Evolutionary conservation across 1,140 invertebrate species (phyloP).

Genomic region (Drosophila santomea): DNA sequence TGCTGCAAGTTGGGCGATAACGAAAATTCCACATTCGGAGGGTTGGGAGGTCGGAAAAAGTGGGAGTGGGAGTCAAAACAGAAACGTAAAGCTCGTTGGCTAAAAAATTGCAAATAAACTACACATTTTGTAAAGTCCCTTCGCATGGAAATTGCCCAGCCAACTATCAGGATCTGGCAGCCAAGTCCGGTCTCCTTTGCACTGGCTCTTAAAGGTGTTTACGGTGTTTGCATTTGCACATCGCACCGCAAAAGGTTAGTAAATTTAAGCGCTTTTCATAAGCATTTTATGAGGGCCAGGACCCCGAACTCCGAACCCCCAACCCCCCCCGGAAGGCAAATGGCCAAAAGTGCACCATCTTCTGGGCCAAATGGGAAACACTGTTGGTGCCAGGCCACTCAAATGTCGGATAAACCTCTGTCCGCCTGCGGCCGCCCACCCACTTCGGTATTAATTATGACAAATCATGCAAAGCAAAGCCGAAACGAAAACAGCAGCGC

Average conservation of each 20-base stretch:
- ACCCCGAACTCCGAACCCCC: slow-evolving; percentile 15
- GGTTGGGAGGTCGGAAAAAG: background rate
- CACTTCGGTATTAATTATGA: slow-evolving; percentile 70
- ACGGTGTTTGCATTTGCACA: slow-evolving; percentile 65
- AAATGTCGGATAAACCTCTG: slow-evolving; percentile 50
- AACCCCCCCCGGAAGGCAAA: slow-evolving; percentile 29
- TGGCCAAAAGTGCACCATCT: slow-evolving; percentile 65
- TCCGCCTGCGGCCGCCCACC: slow-evolving; percentile 1
- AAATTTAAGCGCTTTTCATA: slow-evolving; percentile 81
- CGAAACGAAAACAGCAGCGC: slow-evolving; percentile 37
- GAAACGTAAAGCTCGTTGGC: slow-evolving; percentile 77
- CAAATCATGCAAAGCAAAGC: slow-evolving; percentile 63
- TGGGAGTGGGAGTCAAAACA: slow-evolving; percentile 49
- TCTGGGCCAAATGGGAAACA: background rate
- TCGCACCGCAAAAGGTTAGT: slow-evolving; percentile 56
- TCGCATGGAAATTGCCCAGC: slow-evolving; percentile 67
- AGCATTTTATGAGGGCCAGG: slow-evolving; percentile 67
- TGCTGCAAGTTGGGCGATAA: slow-evolving; percentile 76
- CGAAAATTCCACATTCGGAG: slow-evolving; percentile 72
- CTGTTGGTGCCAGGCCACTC: slow-evolving; percentile 32
- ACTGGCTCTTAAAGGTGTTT: slow-evolving; percentile 74
- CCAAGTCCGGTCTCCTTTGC: slow-evolving; percentile 48
- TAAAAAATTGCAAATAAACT: slow-evolving; percentile 82
- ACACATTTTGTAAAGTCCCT: slow-evolving; percentile 68
- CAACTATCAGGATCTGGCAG: slow-evolving; percentile 72